phyloP scores from a whole-genome alignment of 2,113 vertebrate genomes.

The Eulemur macaco region DNA sequence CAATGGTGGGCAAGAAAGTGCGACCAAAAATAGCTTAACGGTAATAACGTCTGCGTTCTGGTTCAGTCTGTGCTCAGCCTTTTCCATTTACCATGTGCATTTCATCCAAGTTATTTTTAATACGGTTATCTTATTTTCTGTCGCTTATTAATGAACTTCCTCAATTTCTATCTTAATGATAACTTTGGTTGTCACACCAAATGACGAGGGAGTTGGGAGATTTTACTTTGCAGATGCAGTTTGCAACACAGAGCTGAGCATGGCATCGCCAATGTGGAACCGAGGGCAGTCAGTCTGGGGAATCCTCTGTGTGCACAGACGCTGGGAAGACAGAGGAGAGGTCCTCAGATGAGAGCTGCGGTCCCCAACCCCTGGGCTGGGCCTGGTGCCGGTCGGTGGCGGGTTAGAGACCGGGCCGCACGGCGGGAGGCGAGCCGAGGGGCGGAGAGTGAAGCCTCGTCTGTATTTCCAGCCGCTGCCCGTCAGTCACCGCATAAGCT shows the following conservation, averaged over 20 bases:
- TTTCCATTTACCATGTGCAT: background rate
- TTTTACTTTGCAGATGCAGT: background rate
- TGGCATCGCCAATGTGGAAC: background rate
- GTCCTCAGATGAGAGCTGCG: too few species aligned
- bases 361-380: too few species aligned
- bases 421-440: too few species aligned
- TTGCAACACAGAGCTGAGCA: background rate
- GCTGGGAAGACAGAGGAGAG: too few species aligned
- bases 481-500: too few species aligned
- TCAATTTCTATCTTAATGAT: background rate
- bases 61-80: background rate
- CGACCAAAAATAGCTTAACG: background rate
- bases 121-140: background rate
- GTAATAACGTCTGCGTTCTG: background rate
- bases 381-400: too few species aligned
- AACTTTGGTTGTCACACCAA: background rate
- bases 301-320: too few species aligned
- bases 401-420: too few species aligned
- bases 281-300: background rate
- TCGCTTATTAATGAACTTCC: background rate
- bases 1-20: background rate
- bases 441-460: too few species aligned
- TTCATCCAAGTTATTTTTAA: background rate
- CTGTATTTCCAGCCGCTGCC: too few species aligned
- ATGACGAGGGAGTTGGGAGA: background rate